Evolutionary conservation across 2,113 vertebrate species (phyloP).

Genomic region (Oncorhynchus nerka): DNA sequence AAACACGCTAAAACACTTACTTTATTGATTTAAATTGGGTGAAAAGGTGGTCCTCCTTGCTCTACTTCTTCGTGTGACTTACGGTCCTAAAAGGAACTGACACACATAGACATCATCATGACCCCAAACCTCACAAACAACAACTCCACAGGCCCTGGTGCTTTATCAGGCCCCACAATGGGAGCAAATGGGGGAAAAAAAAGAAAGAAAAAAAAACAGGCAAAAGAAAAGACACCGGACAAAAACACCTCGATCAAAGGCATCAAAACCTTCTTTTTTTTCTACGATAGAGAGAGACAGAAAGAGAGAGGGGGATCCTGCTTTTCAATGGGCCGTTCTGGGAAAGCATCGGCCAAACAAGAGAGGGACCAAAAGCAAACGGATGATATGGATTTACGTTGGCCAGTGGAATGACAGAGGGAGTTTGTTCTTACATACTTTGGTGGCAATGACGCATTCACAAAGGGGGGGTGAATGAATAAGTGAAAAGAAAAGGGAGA

Average conservation of each 20-base stretch:
- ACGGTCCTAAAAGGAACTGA: slow-evolving; percentile 55
- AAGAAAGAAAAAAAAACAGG: slow-evolving; percentile 42
- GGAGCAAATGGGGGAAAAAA: slow-evolving; percentile 41
- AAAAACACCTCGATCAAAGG: slow-evolving; percentile 52
- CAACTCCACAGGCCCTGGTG: slow-evolving; percentile 48
- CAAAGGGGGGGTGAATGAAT: slow-evolving; percentile 28
- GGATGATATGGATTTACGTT: slow-evolving; percentile 49
- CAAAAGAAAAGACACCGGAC: slow-evolving; percentile 48
- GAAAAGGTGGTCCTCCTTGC: slow-evolving; percentile 50
- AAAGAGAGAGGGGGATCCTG: slow-evolving; percentile 16
- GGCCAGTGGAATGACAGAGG: slow-evolving; percentile 52
- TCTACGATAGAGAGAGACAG: slow-evolving; percentile 36
- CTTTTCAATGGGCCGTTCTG: slow-evolving; percentile 44
- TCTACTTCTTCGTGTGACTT: slow-evolving; percentile 26
- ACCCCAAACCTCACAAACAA: slow-evolving; percentile 48
- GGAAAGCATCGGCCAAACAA: slow-evolving; percentile 58
- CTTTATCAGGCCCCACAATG: slow-evolving; percentile 54
- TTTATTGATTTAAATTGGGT: not conserved
- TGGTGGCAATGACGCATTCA: slow-evolving; percentile 55
- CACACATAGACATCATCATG: slow-evolving; percentile 63
- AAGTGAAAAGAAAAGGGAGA: slow-evolving; percentile 13
- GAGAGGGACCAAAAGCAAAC: slow-evolving; percentile 43
- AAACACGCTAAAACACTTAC: not conserved
- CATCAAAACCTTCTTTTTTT: slow-evolving; percentile 47
- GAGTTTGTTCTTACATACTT: slow-evolving; percentile 60